Conservation (phyloP, 2,888 invertebrate genomes). For the Drosophila testacea region DNA sequence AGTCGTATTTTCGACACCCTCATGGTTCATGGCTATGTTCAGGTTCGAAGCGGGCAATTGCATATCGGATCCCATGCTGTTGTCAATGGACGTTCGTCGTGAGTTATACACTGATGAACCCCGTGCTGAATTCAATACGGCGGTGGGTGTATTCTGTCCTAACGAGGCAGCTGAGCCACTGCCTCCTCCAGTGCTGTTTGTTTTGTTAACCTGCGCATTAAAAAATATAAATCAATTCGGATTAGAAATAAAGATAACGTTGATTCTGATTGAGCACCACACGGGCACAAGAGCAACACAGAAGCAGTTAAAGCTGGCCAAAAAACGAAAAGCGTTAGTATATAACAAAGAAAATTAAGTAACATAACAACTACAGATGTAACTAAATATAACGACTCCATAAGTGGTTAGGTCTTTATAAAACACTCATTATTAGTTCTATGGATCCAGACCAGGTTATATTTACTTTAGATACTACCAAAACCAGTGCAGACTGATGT, state of each 20-base stretch:
- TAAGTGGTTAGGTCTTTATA: conserved; percentile 6
- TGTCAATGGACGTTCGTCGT: conserved; percentile 83
- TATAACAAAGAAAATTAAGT: conserved; percentile 26
- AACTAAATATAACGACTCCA: conserved; percentile 22
- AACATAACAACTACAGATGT: conserved; percentile 43
- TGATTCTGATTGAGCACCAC: background rate
- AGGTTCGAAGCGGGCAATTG: conserved; percentile 76
- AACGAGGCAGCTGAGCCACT: conserved; percentile 60
- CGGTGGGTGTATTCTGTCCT: conserved; percentile 81
- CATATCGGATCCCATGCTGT: conserved; percentile 81
- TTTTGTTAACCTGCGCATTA: conserved; percentile 55
- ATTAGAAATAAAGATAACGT: background rate
- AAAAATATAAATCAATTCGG: conserved; percentile 17
- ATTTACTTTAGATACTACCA: conserved; percentile 32
- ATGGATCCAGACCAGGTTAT: conserved; percentile 9
- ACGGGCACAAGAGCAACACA: conserved; percentile 36
- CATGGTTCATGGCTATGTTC: conserved; percentile 73
- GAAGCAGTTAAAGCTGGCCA: conserved; percentile 36
- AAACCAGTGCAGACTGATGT: conserved; percentile 45
- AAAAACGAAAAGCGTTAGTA: conserved; percentile 67
- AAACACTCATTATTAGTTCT: conserved; percentile 14
- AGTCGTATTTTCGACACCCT: conserved; percentile 46
- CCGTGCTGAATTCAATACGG: conserved; percentile 73
- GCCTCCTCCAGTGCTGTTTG: conserved; percentile 52
- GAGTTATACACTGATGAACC: conserved; percentile 84